Conservation (phyloP, 2,113 vertebrate genomes). For the Pandion haliaetus region DNA sequence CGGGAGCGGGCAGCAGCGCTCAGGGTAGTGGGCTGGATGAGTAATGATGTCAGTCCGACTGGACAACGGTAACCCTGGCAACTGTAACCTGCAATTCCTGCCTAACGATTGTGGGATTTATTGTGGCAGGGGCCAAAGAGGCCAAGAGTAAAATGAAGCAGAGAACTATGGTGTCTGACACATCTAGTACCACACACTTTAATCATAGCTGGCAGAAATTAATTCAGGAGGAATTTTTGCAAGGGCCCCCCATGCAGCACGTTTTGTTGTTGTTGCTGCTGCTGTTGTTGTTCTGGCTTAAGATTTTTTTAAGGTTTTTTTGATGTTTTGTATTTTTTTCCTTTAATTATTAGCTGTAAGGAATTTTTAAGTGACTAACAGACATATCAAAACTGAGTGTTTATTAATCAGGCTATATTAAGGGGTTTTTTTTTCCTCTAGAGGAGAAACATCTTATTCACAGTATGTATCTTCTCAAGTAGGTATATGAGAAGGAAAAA, state of each 20-base stretch:
- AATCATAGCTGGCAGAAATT: constrained; percentile 80
- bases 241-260: background rate
- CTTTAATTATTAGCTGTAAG: background rate
- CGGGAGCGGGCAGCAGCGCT: constrained; percentile 12
- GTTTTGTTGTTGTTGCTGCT: background rate
- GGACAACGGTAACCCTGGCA: constrained; percentile 83
- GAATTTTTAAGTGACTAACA: background rate
- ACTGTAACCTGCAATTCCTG: constrained; percentile 80
- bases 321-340: background rate
- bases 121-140: constrained; percentile 76
- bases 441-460: background rate
- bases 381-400: background rate
- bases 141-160: constrained; percentile 76
- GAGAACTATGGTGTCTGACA: constrained; percentile 75
- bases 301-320: background rate
- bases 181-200: constrained; percentile 70
- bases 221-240: constrained; percentile 72
- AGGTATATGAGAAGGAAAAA: background rate
- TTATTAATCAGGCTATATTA: background rate
- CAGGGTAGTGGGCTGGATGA: constrained; percentile 54
- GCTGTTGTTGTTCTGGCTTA: background rate
- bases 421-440: background rate
- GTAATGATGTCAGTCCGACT: constrained; percentile 67
- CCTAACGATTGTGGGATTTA: constrained; percentile 71
- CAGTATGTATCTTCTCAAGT: background rate